phyloP scores from a whole-genome alignment of 2,113 vertebrate genomes.

The Oncorhynchus mykiss region DNA sequence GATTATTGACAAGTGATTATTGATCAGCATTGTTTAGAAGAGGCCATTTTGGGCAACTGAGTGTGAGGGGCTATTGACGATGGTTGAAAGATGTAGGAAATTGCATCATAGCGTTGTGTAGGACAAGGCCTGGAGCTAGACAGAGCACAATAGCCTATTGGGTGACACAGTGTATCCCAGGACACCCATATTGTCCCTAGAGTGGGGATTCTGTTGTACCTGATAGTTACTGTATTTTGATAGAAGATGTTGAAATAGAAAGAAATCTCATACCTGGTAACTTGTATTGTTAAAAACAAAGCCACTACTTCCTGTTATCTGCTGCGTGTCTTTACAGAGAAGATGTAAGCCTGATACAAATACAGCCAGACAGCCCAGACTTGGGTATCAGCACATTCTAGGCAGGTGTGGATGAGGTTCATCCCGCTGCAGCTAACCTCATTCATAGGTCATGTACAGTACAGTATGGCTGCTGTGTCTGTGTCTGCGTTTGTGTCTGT shows the following conservation, averaged over 20 bases:
- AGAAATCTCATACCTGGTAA: too few relatives aligned
- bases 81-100: background rate
- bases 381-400: background rate
- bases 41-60: background rate
- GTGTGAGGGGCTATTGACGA: background rate
- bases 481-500: background rate
- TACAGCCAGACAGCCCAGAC: background rate
- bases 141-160: background rate
- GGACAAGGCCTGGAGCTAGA: background rate
- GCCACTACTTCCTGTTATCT: background rate
- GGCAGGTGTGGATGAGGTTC: background rate
- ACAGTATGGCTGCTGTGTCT: background rate
- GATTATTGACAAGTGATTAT: slow-evolving; percentile 23
- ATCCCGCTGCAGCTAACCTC: background rate
- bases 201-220: background rate
- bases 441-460: background rate
- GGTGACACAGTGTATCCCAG: background rate
- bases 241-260: too few relatives aligned
- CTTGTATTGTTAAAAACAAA: background rate
- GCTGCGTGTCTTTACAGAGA: too few relatives aligned
- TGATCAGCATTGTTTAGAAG: background rate
- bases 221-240: too few relatives aligned
- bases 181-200: background rate
- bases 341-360: background rate
- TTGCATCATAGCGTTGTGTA: background rate